These are phyloP conservation scores for Cybosia mesomella DNA, from an alignment of 2,888 invertebrate species.

Conservation along the genomic window DNA sequence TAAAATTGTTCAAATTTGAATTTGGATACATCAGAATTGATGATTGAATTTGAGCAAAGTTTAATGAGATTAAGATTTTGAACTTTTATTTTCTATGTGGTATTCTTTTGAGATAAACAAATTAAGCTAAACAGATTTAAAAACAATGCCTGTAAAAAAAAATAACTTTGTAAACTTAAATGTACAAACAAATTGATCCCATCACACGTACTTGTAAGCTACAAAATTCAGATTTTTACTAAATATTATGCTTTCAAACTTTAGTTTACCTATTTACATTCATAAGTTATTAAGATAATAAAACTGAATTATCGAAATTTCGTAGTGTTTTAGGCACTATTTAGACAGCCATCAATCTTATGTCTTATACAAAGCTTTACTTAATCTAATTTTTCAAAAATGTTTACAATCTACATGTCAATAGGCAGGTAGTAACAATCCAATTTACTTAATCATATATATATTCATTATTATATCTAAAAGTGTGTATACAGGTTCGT, in stretches of 20 bases:
- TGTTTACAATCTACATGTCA: constrained; percentile 82
- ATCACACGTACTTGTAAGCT: constrained; percentile 74
- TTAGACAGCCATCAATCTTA: constrained; percentile 87
- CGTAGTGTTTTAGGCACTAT: constrained; percentile 87
- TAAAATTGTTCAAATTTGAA: constrained; percentile 16
- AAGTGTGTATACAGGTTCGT: constrained; percentile 63
- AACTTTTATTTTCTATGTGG: constrained; percentile 24
- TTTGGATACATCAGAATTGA: constrained; percentile 24
- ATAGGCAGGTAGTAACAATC: constrained; percentile 85
- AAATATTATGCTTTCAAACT: constrained; percentile 73
- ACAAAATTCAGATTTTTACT: constrained; percentile 68
- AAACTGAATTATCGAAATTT: constrained; percentile 86
- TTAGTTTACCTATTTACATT: constrained; percentile 76
- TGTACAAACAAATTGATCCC: constrained; percentile 82
- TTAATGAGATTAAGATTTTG: constrained; percentile 22
- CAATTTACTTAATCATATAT: constrained; percentile 65
- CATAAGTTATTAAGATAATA: constrained; percentile 77
- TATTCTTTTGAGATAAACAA: constrained; percentile 16
- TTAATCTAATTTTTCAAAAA: constrained; percentile 74
- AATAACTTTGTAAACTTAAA: constrained; percentile 50
- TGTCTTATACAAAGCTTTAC: constrained; percentile 84
- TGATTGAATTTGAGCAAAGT: constrained; percentile 47
- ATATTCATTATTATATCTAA: constrained; percentile 55
- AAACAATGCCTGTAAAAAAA: constrained; percentile 21
- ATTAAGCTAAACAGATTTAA: constrained; percentile 20